Percentiles rank a stretch among this genome's conserved stretches.
These are phyloP conservation scores for Euclidia mi DNA, from an alignment of 2,888 invertebrate species.

Conservation along the genomic window DNA sequence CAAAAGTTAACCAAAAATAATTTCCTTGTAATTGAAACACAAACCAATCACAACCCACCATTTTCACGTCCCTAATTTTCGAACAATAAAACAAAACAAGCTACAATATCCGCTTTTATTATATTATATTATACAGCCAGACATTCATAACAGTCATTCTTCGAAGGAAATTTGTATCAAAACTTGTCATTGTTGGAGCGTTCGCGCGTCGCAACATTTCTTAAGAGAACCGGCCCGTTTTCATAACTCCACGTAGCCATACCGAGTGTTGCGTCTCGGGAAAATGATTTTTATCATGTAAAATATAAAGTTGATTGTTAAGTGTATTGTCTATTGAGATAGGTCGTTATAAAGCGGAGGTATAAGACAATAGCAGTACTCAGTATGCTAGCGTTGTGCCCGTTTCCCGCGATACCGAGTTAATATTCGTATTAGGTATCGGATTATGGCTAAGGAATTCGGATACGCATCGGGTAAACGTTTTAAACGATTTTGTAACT, in stretches of 20 bases:
- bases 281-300: constrained; percentile 57
- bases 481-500: constrained; percentile 56
- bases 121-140: constrained; percentile 57
- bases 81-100: constrained; percentile 46
- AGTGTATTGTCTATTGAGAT: constrained; percentile 33
- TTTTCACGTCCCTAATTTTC: constrained; percentile 36
- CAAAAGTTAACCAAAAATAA: background rate
- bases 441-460: constrained; percentile 66
- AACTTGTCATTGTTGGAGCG: constrained; percentile 69
- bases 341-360: constrained; percentile 40
- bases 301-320: constrained; percentile 57
- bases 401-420: constrained; percentile 78
- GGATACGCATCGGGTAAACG: constrained; percentile 56
- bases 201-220: constrained; percentile 52
- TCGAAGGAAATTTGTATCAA: constrained; percentile 81
- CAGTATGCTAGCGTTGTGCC: constrained; percentile 74
- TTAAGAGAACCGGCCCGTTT: constrained; percentile 55
- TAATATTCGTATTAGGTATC: constrained; percentile 76
- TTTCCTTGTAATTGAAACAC: background rate
- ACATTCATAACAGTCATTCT: constrained; percentile 69
- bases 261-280: constrained; percentile 25
- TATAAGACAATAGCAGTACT: constrained; percentile 69
- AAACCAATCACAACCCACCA: constrained; percentile 18
- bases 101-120: constrained; percentile 53
- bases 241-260: constrained; percentile 67